These are phyloP conservation scores for Castor canadensis DNA, from an alignment of 2,113 vertebrate genomes.

Conservation along the genomic window DNA sequence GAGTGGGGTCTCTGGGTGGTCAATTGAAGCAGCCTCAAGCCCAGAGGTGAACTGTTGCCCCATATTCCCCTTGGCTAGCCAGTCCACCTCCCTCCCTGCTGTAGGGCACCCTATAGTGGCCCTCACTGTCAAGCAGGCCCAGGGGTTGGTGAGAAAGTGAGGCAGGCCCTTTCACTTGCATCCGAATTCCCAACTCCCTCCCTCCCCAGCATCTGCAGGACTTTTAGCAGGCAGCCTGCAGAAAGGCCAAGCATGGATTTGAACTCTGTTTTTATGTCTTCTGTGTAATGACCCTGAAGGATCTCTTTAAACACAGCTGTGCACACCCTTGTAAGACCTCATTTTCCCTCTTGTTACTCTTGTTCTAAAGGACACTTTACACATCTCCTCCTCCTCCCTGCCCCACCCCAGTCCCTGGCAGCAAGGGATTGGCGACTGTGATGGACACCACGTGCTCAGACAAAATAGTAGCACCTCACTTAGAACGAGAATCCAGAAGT, in stretches of 20 bases:
- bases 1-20: neutral
- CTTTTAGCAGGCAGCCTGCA: neutral
- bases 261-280: neutral
- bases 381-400: neutral
- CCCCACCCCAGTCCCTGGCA: neutral
- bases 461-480: neutral
- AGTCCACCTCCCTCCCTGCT: neutral
- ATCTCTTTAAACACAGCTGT: conserved; percentile 34
- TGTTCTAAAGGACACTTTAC: neutral
- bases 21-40: neutral
- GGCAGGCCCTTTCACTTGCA: neutral
- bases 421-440: neutral
- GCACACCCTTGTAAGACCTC: neutral
- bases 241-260: neutral
- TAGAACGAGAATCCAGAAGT: neutral
- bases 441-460: fast-evolving
- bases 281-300: conserved; percentile 33
- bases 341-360: neutral
- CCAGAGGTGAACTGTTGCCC: neutral
- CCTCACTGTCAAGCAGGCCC: neutral
- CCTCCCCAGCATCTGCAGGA: neutral
- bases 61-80: neutral
- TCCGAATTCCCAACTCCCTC: fast-evolving
- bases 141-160: neutral
- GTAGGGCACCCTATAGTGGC: fast-evolving